Evolutionary conservation across 2,797 vertebrate species (phyloP).

Genomic region (Hippoglossus hippoglossus): DNA sequence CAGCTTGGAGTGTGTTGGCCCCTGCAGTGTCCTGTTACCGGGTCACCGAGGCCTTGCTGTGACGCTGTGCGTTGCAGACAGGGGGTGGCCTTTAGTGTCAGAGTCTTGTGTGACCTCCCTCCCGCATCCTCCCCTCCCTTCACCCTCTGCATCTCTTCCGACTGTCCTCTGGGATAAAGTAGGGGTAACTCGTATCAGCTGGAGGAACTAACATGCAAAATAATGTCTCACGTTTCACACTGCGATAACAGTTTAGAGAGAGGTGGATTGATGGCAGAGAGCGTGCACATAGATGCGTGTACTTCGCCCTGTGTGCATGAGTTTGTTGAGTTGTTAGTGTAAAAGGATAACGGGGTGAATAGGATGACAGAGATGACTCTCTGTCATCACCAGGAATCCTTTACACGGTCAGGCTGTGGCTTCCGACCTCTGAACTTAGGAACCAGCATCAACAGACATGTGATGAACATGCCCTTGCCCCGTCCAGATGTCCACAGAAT

Average conservation of each 20-base stretch:
- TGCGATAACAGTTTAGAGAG: slow-evolving; percentile 45
- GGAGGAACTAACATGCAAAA: slow-evolving; percentile 42
- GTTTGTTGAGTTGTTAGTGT: slow-evolving; percentile 21
- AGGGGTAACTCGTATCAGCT: slow-evolving; percentile 35
- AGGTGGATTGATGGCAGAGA: slow-evolving; percentile 41
- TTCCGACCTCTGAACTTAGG: slow-evolving; percentile 57
- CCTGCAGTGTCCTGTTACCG: slow-evolving; percentile 64
- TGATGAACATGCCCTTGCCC: slow-evolving; percentile 69
- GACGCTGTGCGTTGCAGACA: slow-evolving; percentile 56
- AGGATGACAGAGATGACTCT: slow-evolving; percentile 22
- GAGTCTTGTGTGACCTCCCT: slow-evolving; percentile 61
- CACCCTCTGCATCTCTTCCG: slow-evolving; percentile 43
- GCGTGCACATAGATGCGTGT: slow-evolving; percentile 7
- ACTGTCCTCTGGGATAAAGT: slow-evolving; percentile 32
- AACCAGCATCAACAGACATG: slow-evolving; percentile 50
- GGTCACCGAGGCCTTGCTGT: slow-evolving; percentile 61
- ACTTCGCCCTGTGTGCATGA: slow-evolving; percentile 6
- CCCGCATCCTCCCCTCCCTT: slow-evolving; percentile 36
- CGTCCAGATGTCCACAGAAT: slow-evolving; percentile 68
- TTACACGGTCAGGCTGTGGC: slow-evolving; percentile 59
- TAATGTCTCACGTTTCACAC: slow-evolving; percentile 38
- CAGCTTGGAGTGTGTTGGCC: slow-evolving; percentile 68
- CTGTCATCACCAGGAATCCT: slow-evolving; percentile 70
- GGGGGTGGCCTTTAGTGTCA: slow-evolving; percentile 63
- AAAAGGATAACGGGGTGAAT: slow-evolving; percentile 30